phyloP scores from a whole-genome alignment of 1,140 invertebrate genomes.

The Papilio aristodemus region DNA sequence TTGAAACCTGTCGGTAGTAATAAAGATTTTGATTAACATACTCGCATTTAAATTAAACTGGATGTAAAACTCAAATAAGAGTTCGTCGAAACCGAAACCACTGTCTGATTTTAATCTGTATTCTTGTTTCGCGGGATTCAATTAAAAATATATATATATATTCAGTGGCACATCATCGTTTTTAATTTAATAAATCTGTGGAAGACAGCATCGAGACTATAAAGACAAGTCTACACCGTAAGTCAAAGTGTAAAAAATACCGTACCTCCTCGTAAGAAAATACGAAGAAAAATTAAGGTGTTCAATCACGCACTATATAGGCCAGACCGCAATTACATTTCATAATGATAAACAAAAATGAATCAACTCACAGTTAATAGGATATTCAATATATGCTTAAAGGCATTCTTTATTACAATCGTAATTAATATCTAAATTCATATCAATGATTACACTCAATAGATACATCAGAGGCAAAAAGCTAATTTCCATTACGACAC shows the following conservation, averaged over 20 bases:
- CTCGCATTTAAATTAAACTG: slow-evolving; percentile 17
- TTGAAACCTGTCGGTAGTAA: not conserved
- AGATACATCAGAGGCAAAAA: slow-evolving; percentile 10
- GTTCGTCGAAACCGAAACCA: not conserved
- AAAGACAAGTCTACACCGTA: no score
- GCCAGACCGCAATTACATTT: not conserved
- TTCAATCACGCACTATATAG: not conserved
- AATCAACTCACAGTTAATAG: not conserved
- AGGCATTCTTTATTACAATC: not conserved
- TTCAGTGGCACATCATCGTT: not conserved
- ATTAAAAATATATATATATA: not conserved
- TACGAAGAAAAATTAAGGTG: not conserved
- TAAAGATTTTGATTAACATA: slow-evolving; percentile 11
- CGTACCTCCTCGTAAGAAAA: no score
- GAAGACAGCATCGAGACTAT: no score
- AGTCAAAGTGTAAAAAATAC: no score
- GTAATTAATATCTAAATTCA: slow-evolving; percentile 9
- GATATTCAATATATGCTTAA: slow-evolving; percentile 1
- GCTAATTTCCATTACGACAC: slow-evolving; percentile 7
- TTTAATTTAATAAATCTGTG: no score
- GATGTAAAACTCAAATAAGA: not conserved
- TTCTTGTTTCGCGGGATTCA: not conserved
- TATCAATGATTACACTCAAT: slow-evolving; percentile 17
- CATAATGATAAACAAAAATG: not conserved
- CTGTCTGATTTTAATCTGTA: slow-evolving; percentile 2